A percentile compares a stretch with the other conserved stretches of the same genome.
phyloP scores from a whole-genome alignment of 2,113 vertebrate genomes.

The Bujurquina vittata region DNA sequence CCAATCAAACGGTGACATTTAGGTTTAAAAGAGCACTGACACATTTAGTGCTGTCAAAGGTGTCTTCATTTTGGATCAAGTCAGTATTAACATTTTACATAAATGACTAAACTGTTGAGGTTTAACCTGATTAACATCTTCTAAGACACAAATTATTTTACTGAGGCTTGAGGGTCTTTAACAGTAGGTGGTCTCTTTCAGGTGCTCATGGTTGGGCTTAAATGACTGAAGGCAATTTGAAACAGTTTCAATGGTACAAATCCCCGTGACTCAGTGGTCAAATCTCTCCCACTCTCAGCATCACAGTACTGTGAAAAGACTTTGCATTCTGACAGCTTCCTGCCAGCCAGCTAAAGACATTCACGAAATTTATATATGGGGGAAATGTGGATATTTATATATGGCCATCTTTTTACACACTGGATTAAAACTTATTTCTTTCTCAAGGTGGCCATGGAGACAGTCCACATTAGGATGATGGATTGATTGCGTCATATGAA shows the following conservation, averaged over 20 bases:
- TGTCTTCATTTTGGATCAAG: neutral
- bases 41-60: neutral
- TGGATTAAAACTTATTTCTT: slow-evolving; percentile 72
- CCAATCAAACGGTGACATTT: neutral
- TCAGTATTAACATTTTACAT: neutral
- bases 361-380: neutral
- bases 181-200: slow-evolving; percentile 58
- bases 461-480: slow-evolving; percentile 75
- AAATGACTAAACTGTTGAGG: neutral
- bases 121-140: neutral
- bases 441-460: slow-evolving; percentile 63
- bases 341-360: slow-evolving; percentile 37
- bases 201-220: slow-evolving; percentile 40
- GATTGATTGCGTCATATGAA: slow-evolving; percentile 42
- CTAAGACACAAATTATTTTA: neutral
- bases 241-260: slow-evolving; percentile 49
- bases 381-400: slow-evolving; percentile 65
- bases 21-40: neutral
- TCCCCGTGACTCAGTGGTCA: slow-evolving; percentile 43
- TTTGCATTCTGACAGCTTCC: slow-evolving; percentile 47
- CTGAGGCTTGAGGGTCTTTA: slow-evolving; percentile 11
- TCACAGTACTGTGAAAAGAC: slow-evolving; percentile 56
- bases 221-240: slow-evolving; percentile 37
- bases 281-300: slow-evolving; percentile 41
- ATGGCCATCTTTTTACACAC: slow-evolving; percentile 77